These are phyloP conservation scores for Gymnocheta viridis DNA, from an alignment of 2,888 invertebrate species.

Conservation along the genomic window DNA sequence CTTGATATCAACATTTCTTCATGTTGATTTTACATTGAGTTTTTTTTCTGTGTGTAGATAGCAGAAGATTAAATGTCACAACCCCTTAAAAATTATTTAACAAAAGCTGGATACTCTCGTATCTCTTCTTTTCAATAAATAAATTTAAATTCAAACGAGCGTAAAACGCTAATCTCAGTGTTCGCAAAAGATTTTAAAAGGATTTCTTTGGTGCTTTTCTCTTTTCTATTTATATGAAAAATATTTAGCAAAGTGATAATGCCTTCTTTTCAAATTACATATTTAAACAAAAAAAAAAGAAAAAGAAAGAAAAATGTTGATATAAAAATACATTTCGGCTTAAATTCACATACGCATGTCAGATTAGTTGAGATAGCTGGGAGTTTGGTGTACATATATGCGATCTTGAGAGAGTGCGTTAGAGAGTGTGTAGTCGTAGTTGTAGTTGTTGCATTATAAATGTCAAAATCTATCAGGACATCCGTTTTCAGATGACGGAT, in stretches of 20 bases:
- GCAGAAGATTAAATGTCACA: constrained; percentile 42
- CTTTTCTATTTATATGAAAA: no score
- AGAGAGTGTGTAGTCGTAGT: constrained; percentile 6
- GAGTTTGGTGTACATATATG: neutral
- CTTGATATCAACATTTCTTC: no score
- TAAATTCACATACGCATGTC: constrained; percentile 75
- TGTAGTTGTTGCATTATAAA: constrained; percentile 57
- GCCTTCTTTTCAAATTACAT: constrained; percentile 68
- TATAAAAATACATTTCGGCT: constrained; percentile 75
- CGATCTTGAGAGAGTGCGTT: neutral
- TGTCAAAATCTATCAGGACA: constrained; percentile 72
- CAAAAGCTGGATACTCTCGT: constrained; percentile 13
- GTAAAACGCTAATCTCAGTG: constrained; percentile 80
- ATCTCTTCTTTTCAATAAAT: neutral
- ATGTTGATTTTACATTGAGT: no score
- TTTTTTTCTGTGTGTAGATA: no score
- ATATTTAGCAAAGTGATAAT: constrained; percentile 33
- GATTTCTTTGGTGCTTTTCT: constrained; percentile 50
- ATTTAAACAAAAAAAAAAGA: neutral
- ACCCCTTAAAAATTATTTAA: constrained; percentile 52
- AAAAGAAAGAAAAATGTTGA: constrained; percentile 70
- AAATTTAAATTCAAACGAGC: constrained; percentile 81
- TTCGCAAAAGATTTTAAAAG: constrained; percentile 72
- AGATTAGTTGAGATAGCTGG: constrained; percentile 74
- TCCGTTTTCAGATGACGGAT: constrained; percentile 56